These are phyloP conservation scores for Pluvianellus socialis DNA, from an alignment of 2,113 vertebrate genomes.

Conservation along the genomic window DNA sequence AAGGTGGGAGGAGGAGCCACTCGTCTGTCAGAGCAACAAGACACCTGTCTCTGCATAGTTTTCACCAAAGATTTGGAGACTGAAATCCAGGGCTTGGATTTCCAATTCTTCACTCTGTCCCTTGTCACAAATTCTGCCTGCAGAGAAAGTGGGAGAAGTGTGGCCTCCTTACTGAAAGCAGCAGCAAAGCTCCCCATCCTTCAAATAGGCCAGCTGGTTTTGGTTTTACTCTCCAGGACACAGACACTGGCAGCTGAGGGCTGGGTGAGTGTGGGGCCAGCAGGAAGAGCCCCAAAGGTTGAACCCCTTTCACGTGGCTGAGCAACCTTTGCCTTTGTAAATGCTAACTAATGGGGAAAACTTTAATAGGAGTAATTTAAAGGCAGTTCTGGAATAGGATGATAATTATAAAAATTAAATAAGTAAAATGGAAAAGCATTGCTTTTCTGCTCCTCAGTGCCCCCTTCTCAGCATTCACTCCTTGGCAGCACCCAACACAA, in stretches of 20 bases:
- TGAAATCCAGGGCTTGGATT: not conserved
- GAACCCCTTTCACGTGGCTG: not conserved
- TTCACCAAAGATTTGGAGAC: not conserved
- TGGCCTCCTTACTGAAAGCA: not conserved
- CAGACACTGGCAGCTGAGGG: not conserved
- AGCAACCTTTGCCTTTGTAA: not conserved
- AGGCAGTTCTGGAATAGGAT: not conserved
- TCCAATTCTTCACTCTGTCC: not conserved
- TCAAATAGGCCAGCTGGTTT: not conserved
- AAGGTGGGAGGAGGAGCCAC: not conserved
- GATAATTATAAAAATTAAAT: not conserved
- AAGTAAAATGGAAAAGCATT: not conserved
- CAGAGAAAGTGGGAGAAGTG: not conserved
- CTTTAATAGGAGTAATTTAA: not conserved
- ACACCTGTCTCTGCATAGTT: not conserved
- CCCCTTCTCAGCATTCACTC: not conserved
- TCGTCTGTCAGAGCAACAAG: not conserved
- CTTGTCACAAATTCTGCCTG: not conserved
- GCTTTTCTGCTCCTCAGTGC: not conserved
- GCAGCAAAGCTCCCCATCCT: not conserved
- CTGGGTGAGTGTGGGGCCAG: not conserved
- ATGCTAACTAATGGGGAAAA: not conserved
- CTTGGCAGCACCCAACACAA: not conserved
- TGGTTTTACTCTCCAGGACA: not conserved
- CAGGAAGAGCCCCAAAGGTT: not conserved